Base-by-base conservation (phyloP, 1,140 invertebrate genomes). In the Drosophila simulans region DNA sequence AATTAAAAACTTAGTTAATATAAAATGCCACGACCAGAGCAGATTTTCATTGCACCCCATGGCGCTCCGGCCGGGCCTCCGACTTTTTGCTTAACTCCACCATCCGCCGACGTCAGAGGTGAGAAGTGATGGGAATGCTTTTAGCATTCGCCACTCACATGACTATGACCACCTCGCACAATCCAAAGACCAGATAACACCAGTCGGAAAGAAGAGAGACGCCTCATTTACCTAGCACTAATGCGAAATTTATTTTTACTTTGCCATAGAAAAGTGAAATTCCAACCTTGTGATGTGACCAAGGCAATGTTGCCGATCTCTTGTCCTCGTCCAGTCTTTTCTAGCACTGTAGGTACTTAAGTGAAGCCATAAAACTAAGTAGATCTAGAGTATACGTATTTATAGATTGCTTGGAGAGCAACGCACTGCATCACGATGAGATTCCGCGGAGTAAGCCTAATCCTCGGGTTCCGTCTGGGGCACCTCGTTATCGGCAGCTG, bases 1-100 rank as follows among this genome's bases (percentile, higher is more conserved):
- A 83, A 89, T 80, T 89, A 88, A 88, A 86, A 88, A 80, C 71
- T 57, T 88, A 88, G 84, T 88, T 88, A 88, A 88, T 88, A 83
- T 70, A 83, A 71, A 79, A 80, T 20, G 10, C 55, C 43, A 46
- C 34, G 20, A 17, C 15, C n/a, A 56, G 11, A 12, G 37, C 17
- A 11, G 37, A 17, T 51, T 35, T 60, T 60, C 34, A 60, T 60
- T 39, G 55, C 40, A 46, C 11, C 4, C 13, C n/a, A 13, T 20
- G 25, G 27, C 27, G 25, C 15, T 34, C 40, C 15, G 25, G 53
- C 0, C 35, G 22, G 40, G 60, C 46, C 20, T 12, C 39, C 13
- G 0, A 55, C 2, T 20, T 22, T 31, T 17, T 22, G 31, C 31
- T 15, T 42, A 15, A 46, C 48, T 60, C 42, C 46, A 52, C 25